Evolutionary conservation across 2,113 vertebrate species (phyloP).

Genomic region (Anarhynchus alexandrinus): DNA sequence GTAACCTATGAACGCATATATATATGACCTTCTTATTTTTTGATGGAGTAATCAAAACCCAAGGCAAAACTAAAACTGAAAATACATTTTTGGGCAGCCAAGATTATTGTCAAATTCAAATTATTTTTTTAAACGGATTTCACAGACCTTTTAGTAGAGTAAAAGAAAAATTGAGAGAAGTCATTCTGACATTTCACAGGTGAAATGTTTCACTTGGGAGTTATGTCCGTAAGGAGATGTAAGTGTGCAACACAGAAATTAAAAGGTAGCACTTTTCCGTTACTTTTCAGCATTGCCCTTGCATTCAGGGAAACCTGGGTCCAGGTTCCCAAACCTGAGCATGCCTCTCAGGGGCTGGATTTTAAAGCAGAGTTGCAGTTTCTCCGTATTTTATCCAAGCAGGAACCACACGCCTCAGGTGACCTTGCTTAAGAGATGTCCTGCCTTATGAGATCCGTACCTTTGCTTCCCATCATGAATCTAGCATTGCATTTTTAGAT

Average conservation of each 20-base stretch:
- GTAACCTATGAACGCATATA: background rate
- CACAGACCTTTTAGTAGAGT: background rate
- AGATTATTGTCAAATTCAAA: background rate
- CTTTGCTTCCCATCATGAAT: background rate
- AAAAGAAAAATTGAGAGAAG: background rate
- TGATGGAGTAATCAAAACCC: background rate
- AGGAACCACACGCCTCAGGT: rapidly evolving
- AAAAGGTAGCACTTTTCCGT: background rate
- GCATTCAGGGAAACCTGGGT: background rate
- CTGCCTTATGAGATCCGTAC: background rate
- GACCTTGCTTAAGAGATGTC: background rate
- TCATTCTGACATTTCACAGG: background rate
- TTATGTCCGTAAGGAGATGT: rapidly evolving
- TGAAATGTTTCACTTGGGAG: background rate
- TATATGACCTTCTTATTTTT: background rate
- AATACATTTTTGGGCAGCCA: background rate
- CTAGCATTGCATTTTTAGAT: background rate
- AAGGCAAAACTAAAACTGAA: background rate
- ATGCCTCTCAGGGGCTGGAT: background rate
- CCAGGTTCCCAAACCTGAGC: background rate
- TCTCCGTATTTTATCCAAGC: background rate
- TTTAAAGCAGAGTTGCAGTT: background rate
- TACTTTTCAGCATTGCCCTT: background rate
- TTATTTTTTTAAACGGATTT: background rate
- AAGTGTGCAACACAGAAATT: background rate